Conservation (phyloP, 2,113 vertebrate genomes). For the Antechinus stuartii region DNA sequence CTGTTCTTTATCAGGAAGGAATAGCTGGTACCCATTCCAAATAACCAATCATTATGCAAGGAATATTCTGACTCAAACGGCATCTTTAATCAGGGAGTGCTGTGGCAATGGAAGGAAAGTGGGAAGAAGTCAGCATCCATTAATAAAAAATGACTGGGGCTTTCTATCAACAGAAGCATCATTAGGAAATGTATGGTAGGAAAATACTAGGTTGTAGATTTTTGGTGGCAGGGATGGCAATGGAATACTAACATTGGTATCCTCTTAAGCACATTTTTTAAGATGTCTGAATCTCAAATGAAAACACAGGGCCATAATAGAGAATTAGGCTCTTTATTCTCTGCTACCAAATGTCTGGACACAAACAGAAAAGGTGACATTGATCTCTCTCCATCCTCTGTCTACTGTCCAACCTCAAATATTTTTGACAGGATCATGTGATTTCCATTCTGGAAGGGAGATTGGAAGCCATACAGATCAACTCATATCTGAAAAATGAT, state of each 20-base stretch:
- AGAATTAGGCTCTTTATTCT: constrained; percentile 5
- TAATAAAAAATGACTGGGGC: constrained; percentile 83
- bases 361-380: constrained; percentile 7
- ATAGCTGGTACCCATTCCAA: constrained; percentile 81
- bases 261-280: constrained; percentile 66
- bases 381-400: neutral
- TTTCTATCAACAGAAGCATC: constrained; percentile 83
- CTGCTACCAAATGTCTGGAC: constrained; percentile 49
- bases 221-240: constrained; percentile 72
- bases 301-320: constrained; percentile 22
- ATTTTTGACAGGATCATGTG: constrained; percentile 12
- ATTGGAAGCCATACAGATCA: neutral
- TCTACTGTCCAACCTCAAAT: constrained; percentile 23
- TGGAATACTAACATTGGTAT: constrained; percentile 79
- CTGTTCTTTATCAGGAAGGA: constrained; percentile 81
- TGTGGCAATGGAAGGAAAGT: constrained; percentile 77
- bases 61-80: constrained; percentile 82
- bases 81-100: constrained; percentile 79
- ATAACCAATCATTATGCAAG: constrained; percentile 83
- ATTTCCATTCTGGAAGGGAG: neutral
- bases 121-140: constrained; percentile 79
- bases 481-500: neutral
- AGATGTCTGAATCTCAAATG: constrained; percentile 59
- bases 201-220: constrained; percentile 80
- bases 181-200: constrained; percentile 79